Evolutionary conservation across 2,888 invertebrate species (phyloP).

Genomic region (Ornithoptera priamus): DNA sequence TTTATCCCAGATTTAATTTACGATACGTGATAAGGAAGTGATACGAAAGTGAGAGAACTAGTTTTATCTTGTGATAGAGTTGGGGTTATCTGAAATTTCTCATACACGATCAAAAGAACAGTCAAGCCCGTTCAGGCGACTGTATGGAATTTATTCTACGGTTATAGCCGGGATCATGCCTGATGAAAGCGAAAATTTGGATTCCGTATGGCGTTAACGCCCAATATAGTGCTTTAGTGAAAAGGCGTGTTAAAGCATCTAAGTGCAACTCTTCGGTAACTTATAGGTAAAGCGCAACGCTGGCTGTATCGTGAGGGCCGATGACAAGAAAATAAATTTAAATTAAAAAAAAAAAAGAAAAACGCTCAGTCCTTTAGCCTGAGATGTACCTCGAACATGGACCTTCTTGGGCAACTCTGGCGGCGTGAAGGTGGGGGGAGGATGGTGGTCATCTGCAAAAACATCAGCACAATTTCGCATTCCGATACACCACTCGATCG

Average conservation of each 20-base stretch:
- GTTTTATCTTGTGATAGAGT: conserved; percentile 37
- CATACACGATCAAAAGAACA: conserved; percentile 33
- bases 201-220: conserved; percentile 41
- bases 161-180: conserved; percentile 68
- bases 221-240: conserved; percentile 63
- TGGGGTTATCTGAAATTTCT: conserved; percentile 26
- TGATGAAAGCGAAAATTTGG: conserved; percentile 55
- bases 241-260: conserved; percentile 77
- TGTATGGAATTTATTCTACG: conserved; percentile 46
- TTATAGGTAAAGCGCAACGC: conserved; percentile 70
- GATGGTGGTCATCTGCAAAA: conserved; percentile 97
- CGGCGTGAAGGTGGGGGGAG: conserved; percentile 98
- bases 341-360: conserved; percentile 60
- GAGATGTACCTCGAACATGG: conserved; percentile 94
- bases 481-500: conserved; percentile 75
- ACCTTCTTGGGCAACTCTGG: conserved; percentile 99
- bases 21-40: conserved; percentile 45
- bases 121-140: conserved; percentile 51
- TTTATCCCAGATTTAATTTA: conserved; percentile 41
- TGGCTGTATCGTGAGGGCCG: conserved; percentile 67
- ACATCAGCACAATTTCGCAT: conserved; percentile 85
- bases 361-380: conserved; percentile 72
- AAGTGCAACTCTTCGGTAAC: conserved; percentile 69
- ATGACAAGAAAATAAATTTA: conserved; percentile 56
- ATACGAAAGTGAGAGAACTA: conserved; percentile 52